Evolutionary conservation across 2,113 vertebrate species (phyloP).

Genomic region (Ceuthmochares aereus): DNA sequence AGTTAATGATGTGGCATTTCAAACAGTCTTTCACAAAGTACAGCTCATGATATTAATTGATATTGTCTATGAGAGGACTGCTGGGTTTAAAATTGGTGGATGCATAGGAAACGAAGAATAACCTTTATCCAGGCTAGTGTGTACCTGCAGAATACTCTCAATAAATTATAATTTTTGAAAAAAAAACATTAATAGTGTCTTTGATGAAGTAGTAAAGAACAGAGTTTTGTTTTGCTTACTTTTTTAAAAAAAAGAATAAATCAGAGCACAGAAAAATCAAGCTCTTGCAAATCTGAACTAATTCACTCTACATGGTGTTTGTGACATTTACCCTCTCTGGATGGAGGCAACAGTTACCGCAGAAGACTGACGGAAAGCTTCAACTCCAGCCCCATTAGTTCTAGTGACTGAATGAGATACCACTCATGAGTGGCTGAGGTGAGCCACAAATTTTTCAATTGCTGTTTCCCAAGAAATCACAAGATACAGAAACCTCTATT

Average conservation of each 20-base stretch:
- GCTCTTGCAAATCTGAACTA: not conserved
- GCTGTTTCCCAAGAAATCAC: not conserved
- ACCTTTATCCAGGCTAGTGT: slow-evolving; percentile 1
- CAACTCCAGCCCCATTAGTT: rapidly evolving
- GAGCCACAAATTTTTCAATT: not conserved
- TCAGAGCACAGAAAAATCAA: not conserved
- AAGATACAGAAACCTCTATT: not conserved
- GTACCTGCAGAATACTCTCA: not conserved
- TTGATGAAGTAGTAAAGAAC: not conserved
- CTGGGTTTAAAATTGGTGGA: slow-evolving; percentile 11
- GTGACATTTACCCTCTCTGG: not conserved
- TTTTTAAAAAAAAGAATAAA: not conserved
- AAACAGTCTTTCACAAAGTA: not conserved
- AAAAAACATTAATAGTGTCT: not conserved
- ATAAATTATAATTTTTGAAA: not conserved
- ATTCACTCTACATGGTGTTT: not conserved
- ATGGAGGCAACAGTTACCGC: not conserved
- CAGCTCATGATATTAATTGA: not conserved
- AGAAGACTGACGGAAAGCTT: not conserved
- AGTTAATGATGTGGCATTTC: slow-evolving; percentile 43
- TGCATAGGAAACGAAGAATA: not conserved
- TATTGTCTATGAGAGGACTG: not conserved
- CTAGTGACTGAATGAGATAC: not conserved
- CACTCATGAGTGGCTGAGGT: not conserved
- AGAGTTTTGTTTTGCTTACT: not conserved